Evolutionary conservation across 2,888 invertebrate species (phyloP).

Genomic region (Tetranychus truncatus): DNA sequence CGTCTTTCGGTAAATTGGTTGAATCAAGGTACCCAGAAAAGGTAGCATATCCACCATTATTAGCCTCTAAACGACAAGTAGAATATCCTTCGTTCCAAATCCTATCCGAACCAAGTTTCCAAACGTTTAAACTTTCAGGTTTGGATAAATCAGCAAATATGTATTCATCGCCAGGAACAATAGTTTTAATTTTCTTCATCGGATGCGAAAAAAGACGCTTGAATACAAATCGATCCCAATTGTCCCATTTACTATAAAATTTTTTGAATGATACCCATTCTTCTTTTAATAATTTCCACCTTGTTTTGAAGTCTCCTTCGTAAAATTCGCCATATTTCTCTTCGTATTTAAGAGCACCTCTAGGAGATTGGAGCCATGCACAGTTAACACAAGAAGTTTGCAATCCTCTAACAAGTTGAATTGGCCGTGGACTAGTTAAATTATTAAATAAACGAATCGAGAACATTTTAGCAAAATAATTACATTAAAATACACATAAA

Average conservation of each 20-base stretch:
- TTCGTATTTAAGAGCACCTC: not conserved
- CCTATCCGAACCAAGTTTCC: constrained; percentile 24
- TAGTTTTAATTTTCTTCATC: not conserved
- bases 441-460: not conserved
- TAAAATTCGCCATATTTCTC: not conserved
- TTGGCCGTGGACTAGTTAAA: not conserved
- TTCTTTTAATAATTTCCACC: not conserved
- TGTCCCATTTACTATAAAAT: not conserved
- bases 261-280: not conserved
- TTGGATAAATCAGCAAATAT: not conserved
- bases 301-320: not conserved
- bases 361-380: not conserved
- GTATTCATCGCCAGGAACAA: not conserved
- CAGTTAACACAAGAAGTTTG: not conserved
- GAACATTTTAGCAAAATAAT: not conserved
- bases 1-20: constrained; percentile 39
- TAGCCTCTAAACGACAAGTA: constrained; percentile 17
- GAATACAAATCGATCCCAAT: not conserved
- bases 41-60: constrained; percentile 25
- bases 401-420: not conserved
- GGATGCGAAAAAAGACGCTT: not conserved
- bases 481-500: no score
- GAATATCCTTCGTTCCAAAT: constrained; percentile 23
- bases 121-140: constrained; percentile 4
- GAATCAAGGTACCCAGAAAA: constrained; percentile 35